Evolutionary conservation across 2,797 vertebrate species (phyloP), one percentile per base, ranked within the genome.

Genomic region (Arrhamphus sclerolepis): DNA sequence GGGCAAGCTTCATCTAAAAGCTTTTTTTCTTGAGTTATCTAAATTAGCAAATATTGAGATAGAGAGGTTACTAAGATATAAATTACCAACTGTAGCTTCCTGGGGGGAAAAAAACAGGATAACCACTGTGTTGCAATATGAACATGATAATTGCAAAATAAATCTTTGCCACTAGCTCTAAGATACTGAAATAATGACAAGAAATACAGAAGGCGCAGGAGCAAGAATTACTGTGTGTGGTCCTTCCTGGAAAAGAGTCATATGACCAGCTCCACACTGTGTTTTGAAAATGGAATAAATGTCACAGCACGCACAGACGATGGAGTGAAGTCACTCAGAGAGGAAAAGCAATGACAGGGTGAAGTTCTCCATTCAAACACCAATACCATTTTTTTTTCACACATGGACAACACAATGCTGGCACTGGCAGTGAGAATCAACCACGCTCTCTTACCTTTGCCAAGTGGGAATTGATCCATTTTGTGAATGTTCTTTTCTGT

Each of bases 391-490:
- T 47, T 82, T 47, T 82, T 65, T 78, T 66, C 61, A 29, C 34
- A 69, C 47, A 59, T 48, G 14, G 38, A 72, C 46, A 72, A 72
- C 70, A 84, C 78, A 78, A 87, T 83, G 62, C 65, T 83, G 87
- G 77, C 81, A 64, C 72, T 14, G 60, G 62, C 63, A 70, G 39
- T 48, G 60, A 61, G 67, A 80, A 72, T 58, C 44, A 71, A 70
- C 52, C 78, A 63, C 71, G 66, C 69, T 62, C 40, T 49, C 68
- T 93, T 94, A 98, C 97, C 97, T 98, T 98, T 73, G 94, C 94
- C 91, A 99, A 93, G 82, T 99, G 97, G 86, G 96, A 97, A 89
- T 99, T 99, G 92, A 99, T 98, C 97, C 97, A 99, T 92, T 98
- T 99, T 6, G 97, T 99, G 83, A 99, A 99, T 26, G 97, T 99